Evolutionary conservation across 2,888 invertebrate species (phyloP), one percentile per base, ranked within the genome.

Genomic region (Heliconius ethilla): DNA sequence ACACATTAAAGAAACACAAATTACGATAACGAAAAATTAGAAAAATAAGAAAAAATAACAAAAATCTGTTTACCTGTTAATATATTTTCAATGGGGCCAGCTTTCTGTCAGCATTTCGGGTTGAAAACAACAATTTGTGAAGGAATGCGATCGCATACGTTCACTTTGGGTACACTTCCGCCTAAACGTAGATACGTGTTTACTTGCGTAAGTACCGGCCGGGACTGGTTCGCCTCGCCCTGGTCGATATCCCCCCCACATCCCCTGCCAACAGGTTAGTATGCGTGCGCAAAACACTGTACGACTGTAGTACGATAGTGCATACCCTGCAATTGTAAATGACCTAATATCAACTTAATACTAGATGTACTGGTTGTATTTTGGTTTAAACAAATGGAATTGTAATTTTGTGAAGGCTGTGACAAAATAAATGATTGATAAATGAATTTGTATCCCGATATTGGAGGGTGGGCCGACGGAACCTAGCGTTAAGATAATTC

Each of bases 251-350:
- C 78, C 75, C 73, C 74, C 76, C 78, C 82, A 73, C 78, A 33
- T 77, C 82, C 81, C 84, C 82, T 82, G 76, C 87, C 92, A 92
- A 93, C 93, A 92, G 92, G 93, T 92, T 90, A 88, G 84, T 80
- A 82, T 92, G 92, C 92, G 92, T 91, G 92, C 93, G 91, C 92
- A 84, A 84, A 85, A 85, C 84, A 85, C 75, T 67, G 67, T 67
- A n/a, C n/a, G 37, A n/a, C 29, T 22, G 55, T 55, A 55, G 55
- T 55, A 55, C 55, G 29, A 67, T 40, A 72, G 27, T 79, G 80
- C 79, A 69, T 77, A 62, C 76, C 70, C 62, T 75, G 80, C 75
- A 72, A 59, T 72, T 55, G 55, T n/a, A 72, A 33, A 72, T 72
- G 70, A 72, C 70, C 70, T 72, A 72, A 72, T 72, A 72, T 27